Percentiles rank a stretch among this genome's conserved stretches.
These are phyloP conservation scores for Syndactyla subalaris DNA, from an alignment of 2,797 vertebrate genomes.

Conservation along the genomic window DNA sequence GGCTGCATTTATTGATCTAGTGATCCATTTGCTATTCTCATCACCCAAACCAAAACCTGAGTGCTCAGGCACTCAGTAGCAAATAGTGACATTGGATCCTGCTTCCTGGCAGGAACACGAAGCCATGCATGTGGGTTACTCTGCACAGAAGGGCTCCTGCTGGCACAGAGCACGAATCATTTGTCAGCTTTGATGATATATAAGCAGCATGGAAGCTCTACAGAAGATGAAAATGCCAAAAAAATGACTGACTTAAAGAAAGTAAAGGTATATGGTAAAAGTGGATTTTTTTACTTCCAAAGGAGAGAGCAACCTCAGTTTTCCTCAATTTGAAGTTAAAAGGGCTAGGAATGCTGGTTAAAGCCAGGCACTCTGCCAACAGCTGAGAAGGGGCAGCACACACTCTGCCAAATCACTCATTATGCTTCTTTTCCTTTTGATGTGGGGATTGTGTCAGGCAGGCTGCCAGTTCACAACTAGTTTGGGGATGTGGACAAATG, in stretches of 20 bases:
- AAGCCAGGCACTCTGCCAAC: neutral
- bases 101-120: neutral
- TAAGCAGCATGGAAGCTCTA: neutral
- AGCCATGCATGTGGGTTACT: rapidly evolving
- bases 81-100: neutral
- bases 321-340: neutral
- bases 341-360: neutral
- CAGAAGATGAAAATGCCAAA: neutral
- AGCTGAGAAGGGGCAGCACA: neutral
- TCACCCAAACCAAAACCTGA: neutral
- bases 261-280: neutral
- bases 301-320: neutral
- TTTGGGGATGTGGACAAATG: neutral
- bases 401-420: slow-evolving; percentile 25
- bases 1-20: neutral
- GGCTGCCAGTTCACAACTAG: neutral
- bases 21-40: neutral
- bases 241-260: neutral
- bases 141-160: neutral
- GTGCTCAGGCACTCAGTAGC: neutral
- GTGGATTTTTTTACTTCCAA: neutral
- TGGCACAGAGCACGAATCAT: neutral
- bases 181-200: neutral
- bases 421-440: neutral
- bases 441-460: neutral